These are phyloP conservation scores for Sycophaga agraensis DNA, from an alignment of 1,140 invertebrate species.

Conservation along the genomic window DNA sequence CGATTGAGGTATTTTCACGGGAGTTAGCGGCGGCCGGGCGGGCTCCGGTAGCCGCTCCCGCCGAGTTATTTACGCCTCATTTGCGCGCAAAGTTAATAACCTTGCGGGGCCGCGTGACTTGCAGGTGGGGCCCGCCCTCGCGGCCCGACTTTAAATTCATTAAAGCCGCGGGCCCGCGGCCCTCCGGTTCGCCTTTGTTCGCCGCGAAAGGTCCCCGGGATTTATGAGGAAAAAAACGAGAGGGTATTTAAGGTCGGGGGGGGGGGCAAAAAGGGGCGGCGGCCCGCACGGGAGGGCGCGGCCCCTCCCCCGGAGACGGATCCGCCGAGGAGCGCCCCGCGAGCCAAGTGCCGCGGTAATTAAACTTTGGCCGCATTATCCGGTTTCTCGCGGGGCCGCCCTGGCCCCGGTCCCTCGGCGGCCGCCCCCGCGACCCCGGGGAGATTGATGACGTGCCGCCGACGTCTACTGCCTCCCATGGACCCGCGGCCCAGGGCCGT, in stretches of 20 bases:
- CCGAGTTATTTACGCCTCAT: conserved; percentile 20
- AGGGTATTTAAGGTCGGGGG: too few relatives aligned
- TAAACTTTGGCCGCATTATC: conserved; percentile 56
- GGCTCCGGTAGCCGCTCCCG: too few relatives aligned
- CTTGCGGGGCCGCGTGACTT: background rate
- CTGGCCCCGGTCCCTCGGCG: conserved; percentile 7
- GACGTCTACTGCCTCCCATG: background rate
- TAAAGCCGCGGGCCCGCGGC: too few relatives aligned
- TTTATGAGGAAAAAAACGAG: too few relatives aligned
- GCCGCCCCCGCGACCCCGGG: conserved; percentile 26
- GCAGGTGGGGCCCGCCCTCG: too few relatives aligned
- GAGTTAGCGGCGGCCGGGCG: background rate
- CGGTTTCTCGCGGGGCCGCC: conserved; percentile 13
- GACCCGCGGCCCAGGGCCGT: too few relatives aligned
- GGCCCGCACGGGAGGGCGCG: conserved; percentile 27
- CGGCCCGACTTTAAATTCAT: too few relatives aligned
- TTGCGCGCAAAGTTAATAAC: conserved; percentile 15
- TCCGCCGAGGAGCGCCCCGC: conserved; percentile 33
- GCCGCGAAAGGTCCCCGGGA: too few relatives aligned
- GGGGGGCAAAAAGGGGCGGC: background rate
- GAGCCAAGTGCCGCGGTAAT: conserved; percentile 52
- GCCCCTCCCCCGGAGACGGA: too few relatives aligned
- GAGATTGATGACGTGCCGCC: conserved; percentile 2
- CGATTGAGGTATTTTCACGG: conserved; percentile 3
- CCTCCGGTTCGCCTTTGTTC: too few relatives aligned